Conservation (phyloP, 2,888 invertebrate species). For the Cantharis flavilabris region DNA sequence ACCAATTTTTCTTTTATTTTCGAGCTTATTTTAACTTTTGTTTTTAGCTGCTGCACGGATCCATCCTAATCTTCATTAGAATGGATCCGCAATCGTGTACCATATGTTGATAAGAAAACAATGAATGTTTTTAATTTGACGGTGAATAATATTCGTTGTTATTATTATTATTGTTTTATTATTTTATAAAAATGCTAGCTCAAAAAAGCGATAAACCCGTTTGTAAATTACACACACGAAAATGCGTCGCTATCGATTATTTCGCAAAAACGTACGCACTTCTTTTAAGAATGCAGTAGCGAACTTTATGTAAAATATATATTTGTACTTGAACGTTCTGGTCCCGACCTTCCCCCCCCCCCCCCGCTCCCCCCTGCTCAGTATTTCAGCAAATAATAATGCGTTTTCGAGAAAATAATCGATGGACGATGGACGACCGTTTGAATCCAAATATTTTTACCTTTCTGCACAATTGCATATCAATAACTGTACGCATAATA, state of each 20-base stretch:
- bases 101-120: background rate
- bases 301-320: background rate
- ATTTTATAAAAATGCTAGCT: background rate
- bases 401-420: background rate
- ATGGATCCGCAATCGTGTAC: background rate
- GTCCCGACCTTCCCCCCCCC: background rate
- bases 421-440: background rate
- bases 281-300: background rate
- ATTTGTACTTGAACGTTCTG: background rate
- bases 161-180: background rate
- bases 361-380: background rate
- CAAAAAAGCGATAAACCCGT: background rate
- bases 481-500: constrained; percentile 21
- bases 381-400: background rate
- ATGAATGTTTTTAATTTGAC: background rate
- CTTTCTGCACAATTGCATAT: constrained; percentile 28
- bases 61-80: background rate
- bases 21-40: background rate
- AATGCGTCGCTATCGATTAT: background rate
- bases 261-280: background rate
- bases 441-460: constrained; percentile 10
- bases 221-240: background rate
- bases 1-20: background rate
- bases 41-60: background rate
- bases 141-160: background rate